phyloP scores from a whole-genome alignment of 2,888 invertebrate genomes.

The Synanthedon vespiformis region DNA sequence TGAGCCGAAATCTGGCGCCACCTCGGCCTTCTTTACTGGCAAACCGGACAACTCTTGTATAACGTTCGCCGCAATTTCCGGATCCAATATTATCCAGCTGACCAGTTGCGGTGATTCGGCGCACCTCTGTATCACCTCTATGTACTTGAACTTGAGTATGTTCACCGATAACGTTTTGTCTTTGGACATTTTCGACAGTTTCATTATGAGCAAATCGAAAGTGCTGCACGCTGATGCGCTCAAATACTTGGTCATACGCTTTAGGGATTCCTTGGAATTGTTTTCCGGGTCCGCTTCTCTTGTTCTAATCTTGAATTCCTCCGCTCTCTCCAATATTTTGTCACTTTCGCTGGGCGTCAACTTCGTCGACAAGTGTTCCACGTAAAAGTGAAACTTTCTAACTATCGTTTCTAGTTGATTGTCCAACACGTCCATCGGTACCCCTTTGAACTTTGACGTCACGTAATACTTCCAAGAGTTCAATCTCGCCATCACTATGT shows the following conservation, averaged over 20 bases:
- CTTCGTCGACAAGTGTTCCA: constrained; percentile 42
- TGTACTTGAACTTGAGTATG: constrained; percentile 48
- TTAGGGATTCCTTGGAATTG: constrained; percentile 35
- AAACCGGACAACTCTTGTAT: constrained; percentile 49
- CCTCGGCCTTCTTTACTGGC: constrained; percentile 29
- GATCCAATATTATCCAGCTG: constrained; percentile 43
- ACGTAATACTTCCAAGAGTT: constrained; percentile 51
- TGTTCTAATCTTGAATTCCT: constrained; percentile 26
- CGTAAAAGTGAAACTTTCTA: constrained; percentile 49
- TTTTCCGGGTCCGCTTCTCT: constrained; percentile 28
- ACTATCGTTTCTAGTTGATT: constrained; percentile 49
- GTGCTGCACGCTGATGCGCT: constrained; percentile 43
- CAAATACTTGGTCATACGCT: constrained; percentile 38
- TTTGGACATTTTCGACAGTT: constrained; percentile 38
- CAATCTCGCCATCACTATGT: constrained; percentile 39
- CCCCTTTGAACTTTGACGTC: constrained; percentile 38
- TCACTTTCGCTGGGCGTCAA: constrained; percentile 31
- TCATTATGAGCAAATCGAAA: constrained; percentile 49
- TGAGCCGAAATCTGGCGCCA: constrained; percentile 28
- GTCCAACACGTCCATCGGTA: constrained; percentile 44
- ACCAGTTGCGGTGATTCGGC: constrained; percentile 42
- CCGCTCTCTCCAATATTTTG: constrained; percentile 41
- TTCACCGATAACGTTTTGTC: constrained; percentile 43
- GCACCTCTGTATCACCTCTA: constrained; percentile 43
- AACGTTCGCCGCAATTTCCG: constrained; percentile 40